A percentile compares a stretch with the other conserved stretches of the same genome.
phyloP scores from a whole-genome alignment of 2,113 vertebrate species.

The Tyto alba region DNA sequence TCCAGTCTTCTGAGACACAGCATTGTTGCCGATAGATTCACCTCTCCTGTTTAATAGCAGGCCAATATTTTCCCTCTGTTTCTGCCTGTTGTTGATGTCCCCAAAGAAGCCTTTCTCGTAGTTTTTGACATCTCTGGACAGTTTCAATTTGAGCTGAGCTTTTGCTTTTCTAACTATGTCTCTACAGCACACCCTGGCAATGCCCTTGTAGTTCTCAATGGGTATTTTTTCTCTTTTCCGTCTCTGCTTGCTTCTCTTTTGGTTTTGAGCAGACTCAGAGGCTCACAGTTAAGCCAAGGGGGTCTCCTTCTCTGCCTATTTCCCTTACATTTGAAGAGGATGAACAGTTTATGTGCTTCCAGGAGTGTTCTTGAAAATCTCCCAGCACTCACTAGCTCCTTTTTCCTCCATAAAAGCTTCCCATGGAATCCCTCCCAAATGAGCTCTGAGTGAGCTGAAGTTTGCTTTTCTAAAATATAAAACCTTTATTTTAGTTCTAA shows the following conservation, averaged over 20 bases:
- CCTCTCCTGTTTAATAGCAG: neutral
- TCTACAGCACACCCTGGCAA: neutral
- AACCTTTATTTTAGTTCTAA: neutral
- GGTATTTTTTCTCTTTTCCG: neutral
- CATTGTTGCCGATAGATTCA: neutral
- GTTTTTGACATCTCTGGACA: neutral
- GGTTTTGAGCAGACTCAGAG: neutral
- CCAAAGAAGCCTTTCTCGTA: neutral
- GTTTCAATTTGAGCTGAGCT: neutral
- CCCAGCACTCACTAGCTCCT: neutral
- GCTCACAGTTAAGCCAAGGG: no score
- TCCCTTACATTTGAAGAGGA: neutral
- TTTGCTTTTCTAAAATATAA: neutral
- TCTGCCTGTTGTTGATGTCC: neutral
- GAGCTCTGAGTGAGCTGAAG: neutral
- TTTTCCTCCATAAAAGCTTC: no score
- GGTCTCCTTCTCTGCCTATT: neutral
- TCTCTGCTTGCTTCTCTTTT: neutral
- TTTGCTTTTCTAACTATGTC: neutral
- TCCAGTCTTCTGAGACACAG: neutral
- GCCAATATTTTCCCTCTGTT: neutral
- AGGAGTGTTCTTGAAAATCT: neutral
- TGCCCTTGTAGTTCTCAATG: neutral
- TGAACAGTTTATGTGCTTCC: neutral
- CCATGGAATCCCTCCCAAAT: neutral